Percentiles rank a stretch among this genome's conserved stretches.
phyloP scores from a whole-genome alignment of 2,113 vertebrate genomes.

The Microtus montanus region DNA sequence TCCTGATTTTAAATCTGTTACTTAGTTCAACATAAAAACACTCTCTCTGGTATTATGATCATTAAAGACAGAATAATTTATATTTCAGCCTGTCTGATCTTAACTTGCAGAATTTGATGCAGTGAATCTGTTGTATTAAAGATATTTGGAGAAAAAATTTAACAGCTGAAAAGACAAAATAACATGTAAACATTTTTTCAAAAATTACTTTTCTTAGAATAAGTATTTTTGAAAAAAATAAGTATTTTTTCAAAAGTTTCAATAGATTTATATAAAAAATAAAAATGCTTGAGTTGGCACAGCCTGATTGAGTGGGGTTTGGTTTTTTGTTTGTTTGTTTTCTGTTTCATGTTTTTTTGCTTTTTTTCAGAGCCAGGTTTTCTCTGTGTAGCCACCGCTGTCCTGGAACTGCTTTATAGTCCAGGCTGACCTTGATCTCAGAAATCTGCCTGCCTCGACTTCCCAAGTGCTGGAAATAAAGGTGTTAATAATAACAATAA shows the following conservation, averaged over 20 bases:
- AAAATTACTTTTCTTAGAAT: background rate
- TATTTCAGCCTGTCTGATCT: background rate
- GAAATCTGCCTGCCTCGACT: no score
- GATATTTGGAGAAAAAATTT: background rate
- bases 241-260: background rate
- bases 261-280: background rate
- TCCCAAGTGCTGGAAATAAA: no score
- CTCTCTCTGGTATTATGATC: background rate
- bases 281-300: no score
- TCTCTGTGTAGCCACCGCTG: no score
- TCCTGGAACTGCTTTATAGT: no score
- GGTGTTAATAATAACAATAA: no score
- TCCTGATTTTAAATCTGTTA: background rate
- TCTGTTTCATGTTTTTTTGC: no score
- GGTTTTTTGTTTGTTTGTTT: no score
- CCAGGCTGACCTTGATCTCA: no score
- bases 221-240: no score
- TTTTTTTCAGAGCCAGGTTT: no score
- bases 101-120: background rate
- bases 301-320: no score
- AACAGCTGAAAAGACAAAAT: background rate
- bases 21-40: background rate
- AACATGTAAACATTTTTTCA: background rate
- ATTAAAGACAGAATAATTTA: background rate
- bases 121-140: background rate